Conservation (phyloP, 2,888 invertebrate genomes). For the Linnaemya vulpina region DNA sequence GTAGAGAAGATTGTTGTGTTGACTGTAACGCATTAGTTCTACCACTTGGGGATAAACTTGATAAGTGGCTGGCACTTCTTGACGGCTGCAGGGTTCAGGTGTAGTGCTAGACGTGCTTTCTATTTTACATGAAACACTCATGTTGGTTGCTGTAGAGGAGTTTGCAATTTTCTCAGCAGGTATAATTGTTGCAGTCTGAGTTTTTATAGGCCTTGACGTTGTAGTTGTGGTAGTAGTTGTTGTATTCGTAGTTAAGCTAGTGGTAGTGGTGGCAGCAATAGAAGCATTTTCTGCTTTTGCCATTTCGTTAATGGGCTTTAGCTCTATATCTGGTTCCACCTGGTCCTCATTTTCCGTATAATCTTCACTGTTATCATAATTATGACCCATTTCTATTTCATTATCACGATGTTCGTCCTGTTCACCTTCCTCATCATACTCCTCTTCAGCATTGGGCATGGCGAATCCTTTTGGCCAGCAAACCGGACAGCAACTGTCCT, state of each 20-base stretch:
- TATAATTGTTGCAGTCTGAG: slow-evolving; percentile 7
- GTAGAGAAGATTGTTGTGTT: slow-evolving; percentile 73
- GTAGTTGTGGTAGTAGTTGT: slow-evolving; percentile 28
- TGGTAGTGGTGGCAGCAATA: neutral
- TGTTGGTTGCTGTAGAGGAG: slow-evolving; percentile 14
- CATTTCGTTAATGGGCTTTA: slow-evolving; percentile 60
- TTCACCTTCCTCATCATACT: slow-evolving; percentile 73
- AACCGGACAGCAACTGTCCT: slow-evolving; percentile 80
- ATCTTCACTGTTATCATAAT: slow-evolving; percentile 56
- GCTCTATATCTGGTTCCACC: slow-evolving; percentile 59
- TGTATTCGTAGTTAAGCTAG: neutral
- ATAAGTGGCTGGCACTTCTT: slow-evolving; percentile 73
- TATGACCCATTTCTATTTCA: slow-evolving; percentile 41
- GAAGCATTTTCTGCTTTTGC: neutral
- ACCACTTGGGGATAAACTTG: slow-evolving; percentile 78
- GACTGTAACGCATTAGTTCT: slow-evolving; percentile 75
- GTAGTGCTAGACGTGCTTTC: slow-evolving; percentile 36
- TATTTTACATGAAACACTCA: slow-evolving; percentile 52
- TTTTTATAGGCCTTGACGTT: neutral
- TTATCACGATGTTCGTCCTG: slow-evolving; percentile 35
- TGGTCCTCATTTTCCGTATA: slow-evolving; percentile 67
- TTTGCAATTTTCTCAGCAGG: neutral
- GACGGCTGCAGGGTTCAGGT: slow-evolving; percentile 58
- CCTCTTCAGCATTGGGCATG: slow-evolving; percentile 76
- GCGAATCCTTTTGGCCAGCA: slow-evolving; percentile 80